Base-by-base conservation (phyloP, 2,888 invertebrate genomes). In the Microplitis manilae region DNA sequence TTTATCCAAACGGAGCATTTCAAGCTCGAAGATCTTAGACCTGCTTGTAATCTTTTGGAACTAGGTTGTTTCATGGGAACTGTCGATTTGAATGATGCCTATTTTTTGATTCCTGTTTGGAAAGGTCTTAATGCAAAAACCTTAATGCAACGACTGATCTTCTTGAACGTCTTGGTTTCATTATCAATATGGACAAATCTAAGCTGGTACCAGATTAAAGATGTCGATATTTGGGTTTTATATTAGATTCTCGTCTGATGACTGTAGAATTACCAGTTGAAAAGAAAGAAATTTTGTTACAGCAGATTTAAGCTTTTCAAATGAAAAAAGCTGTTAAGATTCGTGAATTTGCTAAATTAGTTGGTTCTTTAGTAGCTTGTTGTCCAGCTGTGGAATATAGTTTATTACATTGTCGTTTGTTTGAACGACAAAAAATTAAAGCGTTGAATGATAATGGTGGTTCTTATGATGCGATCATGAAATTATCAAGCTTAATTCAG, bases 321-420 rank as follows among this genome's bases (percentile, higher is more conserved):
- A 20, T 20, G 1, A 20, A 20, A 20, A 20, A 20, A 1, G 17
- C n/a, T 5, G 7, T 7, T 15, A 79, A 79, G 69, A 83, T 83
- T 6, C 38, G 76, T 62, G 61, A 78, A 15, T 71, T 80, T 41
- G 76, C 76, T 2, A n/a, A 77, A 65, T 62, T 81, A 41, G 41
- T 79, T n/a, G 79, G 81, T 2, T 13, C 76, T 7, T 97, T 97
- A 77, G 98, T 91, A 0, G 97, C 79, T 17, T 77, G 79, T 1
- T 79, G 77, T n/a, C 81, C 81, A 60, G 82, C 80, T 4, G 68
- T 82, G 41, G 77, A 77, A 0, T 83, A 83, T 64, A 78, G 82
- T 1, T 77, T 74, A 1, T 73, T 81, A 6, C 70, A 81, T 20
- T 20, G 1, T 20, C 20, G 1, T 20, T 20, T 1, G 20, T 20